Percentiles rank a stretch among this genome's conserved stretches.
Conservation (phyloP, 37 sponge, comb jelly and placozoan species). For the Corticium candelabrum region DNA sequence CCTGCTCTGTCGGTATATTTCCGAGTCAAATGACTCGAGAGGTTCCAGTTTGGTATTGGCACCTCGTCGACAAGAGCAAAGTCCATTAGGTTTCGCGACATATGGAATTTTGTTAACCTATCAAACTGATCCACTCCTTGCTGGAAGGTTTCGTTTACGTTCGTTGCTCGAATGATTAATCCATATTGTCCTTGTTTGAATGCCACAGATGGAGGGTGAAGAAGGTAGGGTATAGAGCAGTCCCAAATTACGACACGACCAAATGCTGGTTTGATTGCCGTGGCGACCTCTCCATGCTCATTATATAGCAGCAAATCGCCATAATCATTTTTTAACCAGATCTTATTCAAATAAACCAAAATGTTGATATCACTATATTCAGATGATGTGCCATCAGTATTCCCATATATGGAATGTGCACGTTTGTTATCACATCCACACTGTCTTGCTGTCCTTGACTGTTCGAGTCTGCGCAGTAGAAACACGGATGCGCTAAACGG, state of each 20-base stretch:
- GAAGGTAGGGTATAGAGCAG: background rate
- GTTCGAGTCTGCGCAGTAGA: background rate
- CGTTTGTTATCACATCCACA: too few species aligned
- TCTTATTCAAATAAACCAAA: background rate
- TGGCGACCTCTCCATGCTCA: background rate
- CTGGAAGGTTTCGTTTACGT: background rate
- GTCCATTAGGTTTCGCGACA: background rate
- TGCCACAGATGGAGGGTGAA: background rate
- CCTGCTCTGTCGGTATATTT: background rate
- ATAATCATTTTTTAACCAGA: background rate
- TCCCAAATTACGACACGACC: background rate
- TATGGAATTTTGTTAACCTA: background rate
- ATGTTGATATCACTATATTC: background rate
- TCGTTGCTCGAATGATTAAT: background rate
- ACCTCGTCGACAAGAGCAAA: background rate
- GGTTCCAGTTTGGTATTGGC: too few species aligned
- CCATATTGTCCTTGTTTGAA: background rate
- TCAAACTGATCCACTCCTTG: background rate
- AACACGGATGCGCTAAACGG: background rate
- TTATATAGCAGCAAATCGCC: background rate
- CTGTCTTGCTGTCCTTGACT: too few species aligned
- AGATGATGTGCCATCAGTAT: background rate
- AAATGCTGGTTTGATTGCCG: background rate
- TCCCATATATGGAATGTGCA: too few species aligned
- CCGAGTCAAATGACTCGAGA: background rate